Percentiles rank a stretch among this genome's conserved stretches.
Conservation (phyloP, 2,113 vertebrate genomes). For the Turdus rufiventris region DNA sequence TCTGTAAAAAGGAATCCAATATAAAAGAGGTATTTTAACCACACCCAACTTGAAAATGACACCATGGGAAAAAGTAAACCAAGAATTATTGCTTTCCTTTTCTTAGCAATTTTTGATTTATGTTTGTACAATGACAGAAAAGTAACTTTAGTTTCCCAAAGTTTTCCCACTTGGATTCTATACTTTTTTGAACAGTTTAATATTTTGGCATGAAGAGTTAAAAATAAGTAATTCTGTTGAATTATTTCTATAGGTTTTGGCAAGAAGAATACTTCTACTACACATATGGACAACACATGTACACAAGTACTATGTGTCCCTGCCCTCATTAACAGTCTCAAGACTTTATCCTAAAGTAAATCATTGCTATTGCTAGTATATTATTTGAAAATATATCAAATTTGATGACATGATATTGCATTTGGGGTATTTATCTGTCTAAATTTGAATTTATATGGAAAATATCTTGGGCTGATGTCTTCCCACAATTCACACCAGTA, state of each 20-base stretch:
- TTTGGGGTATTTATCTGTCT: background rate
- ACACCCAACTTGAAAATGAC: background rate
- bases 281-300: background rate
- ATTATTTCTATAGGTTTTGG: background rate
- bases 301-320: background rate
- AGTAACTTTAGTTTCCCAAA: background rate
- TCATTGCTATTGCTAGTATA: background rate
- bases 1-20: background rate
- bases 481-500: background rate
- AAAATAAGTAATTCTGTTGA: background rate
- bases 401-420: background rate
- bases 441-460: background rate
- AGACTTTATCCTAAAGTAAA: background rate
- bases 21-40: background rate
- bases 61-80: background rate
- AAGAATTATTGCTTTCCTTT: background rate
- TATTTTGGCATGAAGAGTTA: background rate
- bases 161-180: background rate
- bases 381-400: background rate
- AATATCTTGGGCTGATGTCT: background rate
- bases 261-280: background rate
- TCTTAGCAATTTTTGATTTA: background rate
- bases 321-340: background rate
- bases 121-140: background rate
- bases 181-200: background rate